Base-by-base conservation (phyloP, 1,140 invertebrate genomes). In the Nomia melanderi region DNA sequence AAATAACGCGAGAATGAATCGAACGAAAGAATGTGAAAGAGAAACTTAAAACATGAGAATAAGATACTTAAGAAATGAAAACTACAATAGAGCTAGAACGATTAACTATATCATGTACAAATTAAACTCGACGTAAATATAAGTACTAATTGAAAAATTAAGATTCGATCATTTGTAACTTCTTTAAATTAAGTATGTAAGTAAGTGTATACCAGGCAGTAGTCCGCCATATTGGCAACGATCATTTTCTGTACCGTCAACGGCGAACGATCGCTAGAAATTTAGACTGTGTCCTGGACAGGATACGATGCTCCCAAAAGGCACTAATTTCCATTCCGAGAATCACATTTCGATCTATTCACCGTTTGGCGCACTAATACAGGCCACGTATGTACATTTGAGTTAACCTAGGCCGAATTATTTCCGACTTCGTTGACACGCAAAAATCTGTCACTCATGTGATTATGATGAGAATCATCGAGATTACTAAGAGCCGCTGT, bases 401-500 rank as follows among this genome's bases (percentile, higher is more conserved):
- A 67, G 33, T 76, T 79, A 53, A 29, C 70, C 77, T 83, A 83
- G 56, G 73, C 54, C 64, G 44, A 78, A 78, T 50, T 66, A 29
- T 66, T 69, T 75, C 47, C 36, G 64, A 60, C 69, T 73, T 47
- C 60, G 39, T 31, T 47, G 9, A 57, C 1, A 60, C 14, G 64
- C n/a, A 59, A 39, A 67, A 29, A 23, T 12, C 17, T 2, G 36
- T 59, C 56, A 5, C 27, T 44, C 17, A 44, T 56, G 39, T 36
- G 12, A 17, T n/a, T 17, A 57, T 39, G 9, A 59, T 59, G 14
- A 7, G 47, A 69, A 50, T 75, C 73, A 69, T 54, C 41, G 29
- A 56, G 17, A 47, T 23, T 27, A n/a, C 78, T 82, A 90, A 77
- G 89, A 74, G 57, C 81, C 85, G 77, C 50, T 79, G 33, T 79